phyloP scores from a whole-genome alignment of 2,888 invertebrate species.

The Urechis unicinctus region DNA sequence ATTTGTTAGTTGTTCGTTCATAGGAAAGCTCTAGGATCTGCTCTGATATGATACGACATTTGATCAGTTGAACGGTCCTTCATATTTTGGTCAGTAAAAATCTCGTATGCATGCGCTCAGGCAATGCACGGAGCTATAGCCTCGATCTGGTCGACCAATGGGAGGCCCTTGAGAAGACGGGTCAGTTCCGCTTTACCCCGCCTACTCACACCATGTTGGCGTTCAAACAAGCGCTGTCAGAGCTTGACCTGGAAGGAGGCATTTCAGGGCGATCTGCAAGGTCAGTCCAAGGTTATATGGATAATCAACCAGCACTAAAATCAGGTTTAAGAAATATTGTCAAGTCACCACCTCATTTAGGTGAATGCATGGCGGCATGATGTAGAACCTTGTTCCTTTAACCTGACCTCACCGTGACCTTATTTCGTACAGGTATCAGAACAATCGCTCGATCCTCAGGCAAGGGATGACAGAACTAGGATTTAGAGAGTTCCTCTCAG shows the following conservation, averaged over 20 bases:
- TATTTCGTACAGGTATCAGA: slow-evolving; percentile 40
- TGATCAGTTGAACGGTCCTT: no score
- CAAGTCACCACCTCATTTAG: no score
- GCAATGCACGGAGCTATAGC: slow-evolving; percentile 45
- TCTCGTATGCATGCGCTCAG: slow-evolving; percentile 27
- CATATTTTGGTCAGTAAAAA: not conserved
- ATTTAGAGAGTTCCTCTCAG: slow-evolving; percentile 45
- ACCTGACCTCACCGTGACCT: no score
- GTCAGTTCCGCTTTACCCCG: slow-evolving; percentile 55
- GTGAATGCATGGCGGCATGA: no score
- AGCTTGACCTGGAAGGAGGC: slow-evolving; percentile 50
- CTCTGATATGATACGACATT: no score
- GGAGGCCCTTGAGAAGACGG: slow-evolving; percentile 46
- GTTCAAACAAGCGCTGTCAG: slow-evolving; percentile 48
- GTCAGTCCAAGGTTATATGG: no score
- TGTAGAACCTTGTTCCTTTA: no score
- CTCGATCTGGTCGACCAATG: slow-evolving; percentile 53
- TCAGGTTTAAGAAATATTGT: no score
- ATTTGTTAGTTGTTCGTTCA: no score
- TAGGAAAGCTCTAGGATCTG: not conserved
- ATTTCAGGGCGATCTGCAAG: slow-evolving; percentile 43
- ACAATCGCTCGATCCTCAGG: slow-evolving; percentile 46
- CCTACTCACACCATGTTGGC: slow-evolving; percentile 54
- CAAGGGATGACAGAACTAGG: slow-evolving; percentile 51
- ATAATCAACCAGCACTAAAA: no score